Evolutionary conservation across 2,888 invertebrate genomes (phyloP), one percentile per base, ranked within the genome.

Genomic region (Iphiclides podalirius): DNA sequence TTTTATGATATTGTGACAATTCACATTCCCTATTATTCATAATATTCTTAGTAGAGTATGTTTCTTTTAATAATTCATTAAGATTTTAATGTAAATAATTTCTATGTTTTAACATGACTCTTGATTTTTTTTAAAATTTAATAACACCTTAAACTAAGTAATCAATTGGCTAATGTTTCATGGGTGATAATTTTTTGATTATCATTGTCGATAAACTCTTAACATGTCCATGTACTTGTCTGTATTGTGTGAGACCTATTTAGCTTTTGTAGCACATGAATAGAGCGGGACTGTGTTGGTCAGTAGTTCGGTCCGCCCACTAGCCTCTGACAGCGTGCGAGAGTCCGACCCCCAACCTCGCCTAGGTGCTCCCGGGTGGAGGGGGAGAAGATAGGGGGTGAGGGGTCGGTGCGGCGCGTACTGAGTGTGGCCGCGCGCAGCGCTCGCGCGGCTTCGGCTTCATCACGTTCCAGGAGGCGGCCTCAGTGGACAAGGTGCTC

Each of bases 381-480:
- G n/a, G n/a, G n/a, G n/a, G n/a, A n/a, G n/a, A n/a, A n/a, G n/a
- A n/a, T n/a, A n/a, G n/a, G 3, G 6, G 20, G 20, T 20, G 20
- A n/a, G n/a, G n/a, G 20, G 47, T 51, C 28, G 43, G n/a, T 11
- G 11, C 2, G 14, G n/a, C 4, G 37, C 9, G 34, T 51, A 58
- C 54, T 63, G 52, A 64, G 36, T 9, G 2, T 6, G 2, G 72
- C 91, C 92, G 80, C 84, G 85, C 85, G 74, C 93, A 97, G 96
- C 94, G 96, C 78, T 96, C 96, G 90, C 94, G 97, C 80, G 97
- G 96, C 73, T 97, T 97, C 84, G 95, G 96, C 72, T 97, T 97
- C 90, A 96, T 97, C 83, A 96, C 96, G 70, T 97, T 97, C 90
- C 94, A 95, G 81, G 96, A 96, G 82, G 95, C 96, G 49, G 92